Evolutionary conservation across 2,888 invertebrate genomes (phyloP), one percentile per base, ranked within the genome.

Genomic region (Bombylius major): DNA sequence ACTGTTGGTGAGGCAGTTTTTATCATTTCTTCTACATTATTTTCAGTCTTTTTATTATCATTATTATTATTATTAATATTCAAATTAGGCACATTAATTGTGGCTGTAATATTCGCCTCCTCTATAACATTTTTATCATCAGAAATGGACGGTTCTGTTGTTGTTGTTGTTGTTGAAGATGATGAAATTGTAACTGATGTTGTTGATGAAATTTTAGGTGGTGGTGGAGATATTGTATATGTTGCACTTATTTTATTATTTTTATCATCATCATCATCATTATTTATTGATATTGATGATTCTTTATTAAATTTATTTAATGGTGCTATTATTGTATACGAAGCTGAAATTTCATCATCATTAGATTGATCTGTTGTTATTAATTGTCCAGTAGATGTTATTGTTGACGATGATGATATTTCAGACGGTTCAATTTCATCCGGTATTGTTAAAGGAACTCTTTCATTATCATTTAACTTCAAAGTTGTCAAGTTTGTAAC

Each of bases 211-310:
- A 45, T 46, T 50, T 56, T 39, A n/a, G 51, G 45, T 54, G 58
- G 51, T 47, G 60, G 56, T 56, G 59, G 54, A 54, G 59, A 49
- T 53, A 61, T 60, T 54, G 61, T 62, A 55, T 55, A 62, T 51
- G 62, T 66, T 44, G 72, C 70, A 52, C 66, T 69, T 52, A 70
- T 66, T 59, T 69, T 68, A 45, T 63, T 62, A 46, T 63, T 64
- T 13, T 61, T 64, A 49, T 61, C 62, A 23, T 58, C 53, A 52
- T 61, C 62, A 49, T 54, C 50, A 50, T 61, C 61, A 49, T 54
- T 50, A 50, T 51, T 34, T 53, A 11, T 42, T 11, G 7, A 11
- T 42, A 11, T 8, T 42, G 39, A 42, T 42, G 11, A 42, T 1
- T 42, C 39, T 5, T 11, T 42, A 4, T 36, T 36, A 36, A 36